Evolutionary conservation across 2,113 vertebrate species (phyloP), one percentile per base, ranked within the genome.

Genomic region (Podarcis muralis): DNA sequence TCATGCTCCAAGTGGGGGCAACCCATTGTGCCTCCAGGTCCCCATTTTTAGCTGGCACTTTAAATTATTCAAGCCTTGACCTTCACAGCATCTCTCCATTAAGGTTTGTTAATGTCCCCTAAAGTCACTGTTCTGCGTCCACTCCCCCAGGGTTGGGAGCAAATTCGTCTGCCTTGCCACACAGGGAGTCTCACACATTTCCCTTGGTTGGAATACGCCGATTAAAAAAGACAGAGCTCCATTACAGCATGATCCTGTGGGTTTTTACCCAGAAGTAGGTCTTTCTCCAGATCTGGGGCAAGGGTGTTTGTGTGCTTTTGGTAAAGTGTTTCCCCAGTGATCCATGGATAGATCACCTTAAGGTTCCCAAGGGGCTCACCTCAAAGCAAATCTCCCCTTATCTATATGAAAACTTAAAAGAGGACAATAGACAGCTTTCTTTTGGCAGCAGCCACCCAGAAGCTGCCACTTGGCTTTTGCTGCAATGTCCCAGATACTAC

Each of bases 61-160:
- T 94, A 90, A 95, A 95, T 95, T 94, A 95, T 96, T 96, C 93
- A 94, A 91, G 88, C 43, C 88, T 92, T 93, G 92, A 95, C 93
- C 95, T 95, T 95, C 95, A 93, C 90, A 85, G 91, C 93, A 94
- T 93, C 92, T 95, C 92, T 94, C 92, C 93, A 93, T 94, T 94
- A 95, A 95, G 93, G 92, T 88, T 89, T 75, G 85, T 93, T 95
- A 94, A 95, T 92, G 91, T 95, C 93, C 94, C 95, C 89, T 95
- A 91, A 92, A 95, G 88, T 93, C 93, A 93, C 92, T 94, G 95
- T 94, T 94, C 93, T 80, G 71, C 75, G 91, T 20, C 13, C 4
- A 27, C 15, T 59, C 32, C 32, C 13, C 18, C 8, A 20, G 37
- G 30, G 43, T 57, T n/a, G 30, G 40, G 27, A 43, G 40, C 32